A percentile compares a stretch with the other conserved stretches of the same genome.
Evolutionary conservation across 2,888 invertebrate species (phyloP).

Genomic region (Stenotaenia linearis): DNA sequence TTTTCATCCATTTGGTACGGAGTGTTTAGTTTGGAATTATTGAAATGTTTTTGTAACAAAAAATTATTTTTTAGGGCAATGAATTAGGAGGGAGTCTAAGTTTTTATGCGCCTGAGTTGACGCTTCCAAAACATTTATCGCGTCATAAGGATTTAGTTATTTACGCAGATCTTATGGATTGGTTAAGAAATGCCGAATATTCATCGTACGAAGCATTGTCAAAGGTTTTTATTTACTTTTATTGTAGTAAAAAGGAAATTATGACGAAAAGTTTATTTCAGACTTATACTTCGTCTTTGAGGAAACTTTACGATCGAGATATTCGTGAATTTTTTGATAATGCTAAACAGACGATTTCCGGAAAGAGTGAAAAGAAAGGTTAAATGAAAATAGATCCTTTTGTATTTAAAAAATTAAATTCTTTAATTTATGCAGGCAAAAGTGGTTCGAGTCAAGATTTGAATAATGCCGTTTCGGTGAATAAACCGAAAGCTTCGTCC

Average conservation of each 20-base stretch:
- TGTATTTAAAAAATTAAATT: too few relatives aligned
- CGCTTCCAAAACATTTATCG: slow-evolving; percentile 67
- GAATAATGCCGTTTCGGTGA: slow-evolving; percentile 32
- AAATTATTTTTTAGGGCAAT: too few relatives aligned
- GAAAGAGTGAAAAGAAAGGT: slow-evolving; percentile 8
- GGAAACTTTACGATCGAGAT: slow-evolving; percentile 83
- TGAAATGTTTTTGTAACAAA: too few relatives aligned
- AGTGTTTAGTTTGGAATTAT: slow-evolving; percentile 32
- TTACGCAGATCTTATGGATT: slow-evolving; percentile 85
- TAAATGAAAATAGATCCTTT: too few relatives aligned
- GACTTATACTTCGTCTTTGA: slow-evolving; percentile 72
- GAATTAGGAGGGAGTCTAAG: slow-evolving; percentile 62
- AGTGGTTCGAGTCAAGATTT: slow-evolving; percentile 37
- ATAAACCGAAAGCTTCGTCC: slow-evolving; percentile 35
- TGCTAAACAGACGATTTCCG: slow-evolving; percentile 53
- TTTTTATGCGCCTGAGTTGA: slow-evolving; percentile 51
- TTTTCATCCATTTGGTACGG: slow-evolving; percentile 90
- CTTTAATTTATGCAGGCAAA: too few relatives aligned
- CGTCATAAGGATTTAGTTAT: slow-evolving; percentile 81
- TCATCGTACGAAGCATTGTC: slow-evolving; percentile 73
- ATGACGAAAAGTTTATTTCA: neutral
- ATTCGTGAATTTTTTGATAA: slow-evolving; percentile 70
- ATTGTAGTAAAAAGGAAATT: too few relatives aligned
- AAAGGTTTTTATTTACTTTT: slow-evolving; percentile 47
- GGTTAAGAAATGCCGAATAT: slow-evolving; percentile 80